Evolutionary conservation across 2,797 vertebrate species (phyloP), one percentile per base, ranked within the genome.

Genomic region (Eulemur mongoz): DNA sequence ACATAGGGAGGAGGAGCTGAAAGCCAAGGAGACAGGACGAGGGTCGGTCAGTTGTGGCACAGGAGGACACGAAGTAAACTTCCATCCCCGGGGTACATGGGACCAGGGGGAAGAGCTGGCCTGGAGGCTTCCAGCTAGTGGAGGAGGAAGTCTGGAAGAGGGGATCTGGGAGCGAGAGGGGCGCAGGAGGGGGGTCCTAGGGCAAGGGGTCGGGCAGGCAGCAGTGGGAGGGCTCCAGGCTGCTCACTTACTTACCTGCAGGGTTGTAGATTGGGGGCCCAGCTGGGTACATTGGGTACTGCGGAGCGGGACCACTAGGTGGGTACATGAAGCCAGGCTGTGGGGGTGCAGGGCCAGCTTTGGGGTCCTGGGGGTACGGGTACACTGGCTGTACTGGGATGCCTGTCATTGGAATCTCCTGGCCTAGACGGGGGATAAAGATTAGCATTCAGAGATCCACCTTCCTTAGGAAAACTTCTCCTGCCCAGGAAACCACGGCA

Each of bases 1-100:
- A 99, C 98, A 72, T 99, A 99, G 0, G 99, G 99, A 7, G 99
- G 99, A 70, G 99, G 99, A 89, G 99, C 99, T 99, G 99, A 73
- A 97, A 97, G 70, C 12, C 92, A 97, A 97, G 69, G 67, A 95
- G 80, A 95, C 6, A 45, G 50, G 50, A 30, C 5, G 13, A 87
- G 65, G 23, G 23, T 27, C 8, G 45, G 79, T 97, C 30, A 73
- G 88, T 65, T 57, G 75, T 4, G 73, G 63, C 90, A 38, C 11
- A 3, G 32, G 57, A 12, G n/a, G 45, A 50, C 1, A 13, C 27
- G 48, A 80, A 75, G 69, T 48, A 11, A 65, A 15, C 22, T 43
- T 32, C 43, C 4, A 2, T 0, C 32, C 23, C 2, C 2, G 1
- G 8, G 17, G 20, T 32, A 11, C 18, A 17, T 22, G 30, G 72